These are phyloP conservation scores for Pteronura brasiliensis DNA, from an alignment of 2,113 vertebrate species.

Conservation along the genomic window DNA sequence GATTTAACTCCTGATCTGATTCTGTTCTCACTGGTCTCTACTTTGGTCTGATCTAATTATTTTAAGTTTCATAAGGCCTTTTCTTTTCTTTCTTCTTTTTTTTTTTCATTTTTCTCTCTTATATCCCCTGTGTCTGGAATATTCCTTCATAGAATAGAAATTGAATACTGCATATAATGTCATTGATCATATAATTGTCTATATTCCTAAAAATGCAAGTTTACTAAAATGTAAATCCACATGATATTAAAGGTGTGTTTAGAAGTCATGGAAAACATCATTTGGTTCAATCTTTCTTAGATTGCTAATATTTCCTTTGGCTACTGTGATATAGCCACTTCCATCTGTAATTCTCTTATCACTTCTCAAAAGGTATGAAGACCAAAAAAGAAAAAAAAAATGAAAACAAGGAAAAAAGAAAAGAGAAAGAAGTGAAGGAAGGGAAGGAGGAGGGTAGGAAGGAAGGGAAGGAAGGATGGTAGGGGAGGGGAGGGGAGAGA, in stretches of 20 bases:
- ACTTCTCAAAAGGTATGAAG: neutral
- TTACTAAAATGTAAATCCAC: neutral
- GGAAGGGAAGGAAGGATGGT: neutral
- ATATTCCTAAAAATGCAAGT: neutral
- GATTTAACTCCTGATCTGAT: neutral
- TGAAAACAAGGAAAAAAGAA: too few species aligned
- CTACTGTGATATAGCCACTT: neutral
- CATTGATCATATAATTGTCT: neutral
- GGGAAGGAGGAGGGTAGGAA: neutral
- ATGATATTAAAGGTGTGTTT: neutral
- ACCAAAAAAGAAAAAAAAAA: neutral
- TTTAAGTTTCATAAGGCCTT: neutral
- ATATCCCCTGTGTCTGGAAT: neutral
- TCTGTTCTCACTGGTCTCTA: neutral
- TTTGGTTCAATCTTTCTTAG: neutral
- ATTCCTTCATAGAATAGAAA: neutral
- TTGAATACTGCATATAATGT: neutral
- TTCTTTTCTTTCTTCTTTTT: neutral
- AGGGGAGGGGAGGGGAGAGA: too few species aligned
- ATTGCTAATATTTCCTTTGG: neutral
- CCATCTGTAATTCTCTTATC: slow-evolving; percentile 2
- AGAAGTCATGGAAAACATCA: neutral
- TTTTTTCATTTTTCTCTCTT: slow-evolving; percentile 8
- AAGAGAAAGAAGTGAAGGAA: neutral
- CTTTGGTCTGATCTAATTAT: neutral